Conservation (phyloP, 2,797 vertebrate genomes). For the Neoniphon sammara region DNA sequence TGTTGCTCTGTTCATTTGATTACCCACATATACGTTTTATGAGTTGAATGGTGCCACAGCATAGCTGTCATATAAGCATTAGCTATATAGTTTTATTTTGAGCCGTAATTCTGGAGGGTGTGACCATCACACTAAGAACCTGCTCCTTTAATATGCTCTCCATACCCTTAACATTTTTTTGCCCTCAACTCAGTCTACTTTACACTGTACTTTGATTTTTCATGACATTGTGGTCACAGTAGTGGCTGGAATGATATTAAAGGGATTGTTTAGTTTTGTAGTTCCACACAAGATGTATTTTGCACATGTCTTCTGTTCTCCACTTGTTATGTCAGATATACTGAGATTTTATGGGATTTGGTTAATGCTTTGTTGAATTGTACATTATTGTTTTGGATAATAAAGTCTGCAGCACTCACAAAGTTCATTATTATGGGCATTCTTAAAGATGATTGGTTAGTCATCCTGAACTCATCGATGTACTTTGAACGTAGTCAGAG, state of each 20-base stretch:
- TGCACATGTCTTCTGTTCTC: neutral
- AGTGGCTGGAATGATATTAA: neutral
- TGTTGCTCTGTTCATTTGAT: conserved; percentile 19
- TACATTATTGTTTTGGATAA: neutral
- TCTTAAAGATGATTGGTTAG: neutral
- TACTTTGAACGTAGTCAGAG: too few relatives aligned
- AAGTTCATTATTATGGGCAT: neutral
- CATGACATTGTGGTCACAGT: neutral
- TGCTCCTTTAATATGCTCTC: conserved; percentile 23
- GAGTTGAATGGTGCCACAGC: conserved; percentile 7
- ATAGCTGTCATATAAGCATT: conserved; percentile 36
- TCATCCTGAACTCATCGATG: neutral
- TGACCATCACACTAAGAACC: conserved; percentile 41
- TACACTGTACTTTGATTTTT: conserved; percentile 22
- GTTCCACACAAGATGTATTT: neutral
- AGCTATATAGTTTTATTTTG: conserved; percentile 41
- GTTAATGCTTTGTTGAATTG: neutral
- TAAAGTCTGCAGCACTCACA: neutral
- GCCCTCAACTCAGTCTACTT: conserved; percentile 39
- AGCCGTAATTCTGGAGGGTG: conserved; percentile 41
- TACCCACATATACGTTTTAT: neutral
- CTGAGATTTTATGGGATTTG: neutral
- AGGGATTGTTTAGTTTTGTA: neutral
- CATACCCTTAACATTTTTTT: conserved; percentile 46
- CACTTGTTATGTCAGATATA: neutral